These are phyloP conservation scores for Pogonocichla stellata DNA, from an alignment of 2,113 vertebrate genomes.

Conservation along the genomic window DNA sequence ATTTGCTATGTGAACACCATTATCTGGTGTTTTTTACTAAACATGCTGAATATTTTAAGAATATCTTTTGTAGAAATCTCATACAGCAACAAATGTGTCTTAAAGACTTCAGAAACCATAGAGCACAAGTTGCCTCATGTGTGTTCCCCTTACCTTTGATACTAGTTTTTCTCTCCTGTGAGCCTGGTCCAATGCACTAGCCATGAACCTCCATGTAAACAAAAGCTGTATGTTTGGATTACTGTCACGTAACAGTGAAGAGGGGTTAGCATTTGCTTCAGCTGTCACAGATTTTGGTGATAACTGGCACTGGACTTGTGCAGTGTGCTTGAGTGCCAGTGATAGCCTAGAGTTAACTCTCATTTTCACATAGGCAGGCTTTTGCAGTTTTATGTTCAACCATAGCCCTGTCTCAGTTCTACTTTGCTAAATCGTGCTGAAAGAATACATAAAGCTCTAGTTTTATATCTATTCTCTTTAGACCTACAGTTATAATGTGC, in stretches of 20 bases:
- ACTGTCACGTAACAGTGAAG: neutral
- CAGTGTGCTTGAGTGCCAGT: neutral
- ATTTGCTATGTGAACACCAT: neutral
- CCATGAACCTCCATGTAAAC: constrained; percentile 19
- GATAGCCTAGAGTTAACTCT: neutral
- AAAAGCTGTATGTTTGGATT: neutral
- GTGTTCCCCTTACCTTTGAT: neutral
- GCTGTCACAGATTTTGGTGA: neutral
- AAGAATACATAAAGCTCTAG: neutral
- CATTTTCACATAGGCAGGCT: neutral
- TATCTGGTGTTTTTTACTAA: neutral
- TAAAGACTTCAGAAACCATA: neutral
- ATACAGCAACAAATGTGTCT: neutral
- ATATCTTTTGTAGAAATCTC: neutral
- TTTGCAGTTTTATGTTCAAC: neutral
- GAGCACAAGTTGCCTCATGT: neutral
- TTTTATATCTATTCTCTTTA: neutral
- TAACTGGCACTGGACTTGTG: neutral
- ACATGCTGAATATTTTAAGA: neutral
- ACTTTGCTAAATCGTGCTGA: neutral
- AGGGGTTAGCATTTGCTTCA: neutral
- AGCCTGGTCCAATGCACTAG: neutral
- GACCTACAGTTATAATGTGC: neutral
- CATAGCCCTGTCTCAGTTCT: neutral
- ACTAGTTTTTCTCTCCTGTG: neutral